Evolutionary conservation across 2,888 invertebrate genomes (phyloP), one percentile per base, ranked within the genome.

Genomic region (Psylliodes chrysocephalus): DNA sequence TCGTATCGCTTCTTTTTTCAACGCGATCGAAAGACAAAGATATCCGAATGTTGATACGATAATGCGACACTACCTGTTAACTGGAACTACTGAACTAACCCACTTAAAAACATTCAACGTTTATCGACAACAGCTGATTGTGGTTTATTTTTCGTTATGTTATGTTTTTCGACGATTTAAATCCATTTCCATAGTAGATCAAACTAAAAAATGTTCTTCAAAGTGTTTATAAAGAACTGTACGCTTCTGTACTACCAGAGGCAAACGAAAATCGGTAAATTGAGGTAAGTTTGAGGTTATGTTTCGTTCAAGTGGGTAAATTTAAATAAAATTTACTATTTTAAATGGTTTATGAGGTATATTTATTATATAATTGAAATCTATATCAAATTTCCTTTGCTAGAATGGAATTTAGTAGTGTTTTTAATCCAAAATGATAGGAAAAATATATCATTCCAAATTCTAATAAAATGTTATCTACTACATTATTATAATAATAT

Each of bases 211-310:
- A 82, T 82, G 81, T 72, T 78, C 17, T 68, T 77, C 46, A 78
- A 77, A 68, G 76, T 78, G 40, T 71, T 80, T 54, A 42, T 80
- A 7, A 76, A 76, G 70, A 79, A 79, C 66, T 79, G 75, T 60
- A 73, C 79, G 4, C 60, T 82, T 51, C 74, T 81, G 72, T 79
- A 75, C 64, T 81, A 80, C 66, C 81, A 81, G 69, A 75, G 78
- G 42, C 78, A 78, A 73, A 75, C 76, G 17, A 75, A 74, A 46
- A 65, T 79, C 33, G 57, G 69, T n/a, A 80, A 78, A 74, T 71
- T 80, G 62, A 73, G 80, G 82, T 82, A 73, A 73, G 74, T 64
- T 66, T 64, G 57, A 73, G 75, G 65, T 66, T 68, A 65, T 33
- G 10, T 40, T 35, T 12, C 40, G 69, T 70, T 70, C 44, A 49